phyloP scores from a whole-genome alignment of 1,140 invertebrate genomes.

The Drosophila parvula region DNA sequence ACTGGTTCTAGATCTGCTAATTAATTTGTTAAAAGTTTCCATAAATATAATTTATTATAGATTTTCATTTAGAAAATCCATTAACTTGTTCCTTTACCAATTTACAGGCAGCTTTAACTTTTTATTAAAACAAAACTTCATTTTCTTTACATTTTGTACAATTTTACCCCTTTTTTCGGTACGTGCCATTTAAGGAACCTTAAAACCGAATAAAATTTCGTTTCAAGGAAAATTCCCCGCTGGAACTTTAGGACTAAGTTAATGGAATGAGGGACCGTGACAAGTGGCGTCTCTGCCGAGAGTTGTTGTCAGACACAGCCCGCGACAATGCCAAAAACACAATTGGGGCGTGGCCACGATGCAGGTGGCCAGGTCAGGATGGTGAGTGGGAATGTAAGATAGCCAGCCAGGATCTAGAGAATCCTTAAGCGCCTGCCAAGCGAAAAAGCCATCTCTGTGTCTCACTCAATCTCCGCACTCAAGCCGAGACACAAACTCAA shows the following conservation, averaged over 20 bases:
- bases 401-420: conserved; percentile 9
- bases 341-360: conserved; percentile 74
- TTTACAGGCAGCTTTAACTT: no score
- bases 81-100: no score
- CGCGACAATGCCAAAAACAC: conserved; percentile 81
- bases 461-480: conserved; percentile 19
- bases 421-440: conserved; percentile 44
- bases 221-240: not conserved
- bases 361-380: not conserved
- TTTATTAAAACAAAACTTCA: no score
- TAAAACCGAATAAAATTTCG: not conserved
- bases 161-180: not conserved
- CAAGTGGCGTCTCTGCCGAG: conserved; percentile 64
- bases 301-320: conserved; percentile 70
- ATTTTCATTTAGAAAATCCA: no score
- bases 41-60: no score
- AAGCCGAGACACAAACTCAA: conserved; percentile 56
- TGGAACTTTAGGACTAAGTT: not conserved
- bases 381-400: no score
- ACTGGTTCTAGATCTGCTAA: no score
- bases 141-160: not conserved
- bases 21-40: no score
- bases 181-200: not conserved
- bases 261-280: conserved; percentile 21
- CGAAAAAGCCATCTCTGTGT: conserved; percentile 16